Evolutionary conservation across 2,888 invertebrate genomes (phyloP).

Genomic region (Linyphia triangularis): DNA sequence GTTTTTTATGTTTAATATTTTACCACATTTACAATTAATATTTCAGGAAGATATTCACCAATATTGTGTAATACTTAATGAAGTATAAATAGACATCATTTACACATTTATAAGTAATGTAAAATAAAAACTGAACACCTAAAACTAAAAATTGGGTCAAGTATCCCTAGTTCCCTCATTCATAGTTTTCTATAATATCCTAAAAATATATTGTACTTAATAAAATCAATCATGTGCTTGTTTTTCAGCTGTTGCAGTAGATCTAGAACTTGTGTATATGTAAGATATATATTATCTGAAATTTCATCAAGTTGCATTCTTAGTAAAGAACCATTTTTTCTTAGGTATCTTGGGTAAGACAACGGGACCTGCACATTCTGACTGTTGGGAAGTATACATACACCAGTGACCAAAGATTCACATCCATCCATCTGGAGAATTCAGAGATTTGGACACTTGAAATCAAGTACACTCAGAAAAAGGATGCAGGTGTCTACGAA

Average conservation of each 20-base stretch:
- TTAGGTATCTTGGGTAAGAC: conserved; percentile 95
- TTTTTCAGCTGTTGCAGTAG: not conserved
- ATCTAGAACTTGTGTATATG: not conserved
- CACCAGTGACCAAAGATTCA: conserved; percentile 89
- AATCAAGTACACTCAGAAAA: conserved; percentile 94
- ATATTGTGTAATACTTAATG: no score
- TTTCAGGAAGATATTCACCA: no score
- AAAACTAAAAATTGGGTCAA: no score
- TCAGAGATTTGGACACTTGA: conserved; percentile 96
- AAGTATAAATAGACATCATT: no score
- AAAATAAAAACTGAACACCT: no score
- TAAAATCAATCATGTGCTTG: not conserved
- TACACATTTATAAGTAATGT: no score
- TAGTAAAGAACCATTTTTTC: not conserved
- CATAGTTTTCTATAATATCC: no score
- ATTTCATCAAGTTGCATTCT: not conserved
- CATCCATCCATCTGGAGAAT: conserved; percentile 89
- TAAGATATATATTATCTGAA: not conserved
- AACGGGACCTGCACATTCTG: conserved; percentile 95
- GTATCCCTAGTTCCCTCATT: no score
- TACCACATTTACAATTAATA: no score
- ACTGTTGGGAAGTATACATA: conserved; percentile 93
- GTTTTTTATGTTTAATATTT: no score
- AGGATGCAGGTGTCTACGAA: conserved; percentile 95
- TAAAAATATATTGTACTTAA: no score